phyloP scores from a whole-genome alignment of 2,113 vertebrate species.

The Hyperopisus bebe region DNA sequence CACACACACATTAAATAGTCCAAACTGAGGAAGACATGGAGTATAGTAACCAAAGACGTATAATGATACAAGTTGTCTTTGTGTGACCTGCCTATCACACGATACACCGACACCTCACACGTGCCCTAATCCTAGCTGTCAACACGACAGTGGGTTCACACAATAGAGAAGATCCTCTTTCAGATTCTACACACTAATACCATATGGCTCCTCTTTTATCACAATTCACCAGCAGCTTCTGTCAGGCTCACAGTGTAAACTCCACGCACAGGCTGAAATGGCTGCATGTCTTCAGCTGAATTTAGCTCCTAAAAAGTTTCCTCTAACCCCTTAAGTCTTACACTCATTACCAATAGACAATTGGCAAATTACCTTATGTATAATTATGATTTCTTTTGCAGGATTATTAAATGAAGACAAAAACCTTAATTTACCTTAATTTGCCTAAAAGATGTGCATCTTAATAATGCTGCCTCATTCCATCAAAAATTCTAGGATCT shows the following conservation, averaged over 20 bases:
- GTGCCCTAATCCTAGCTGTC: conserved; percentile 26
- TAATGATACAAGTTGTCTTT: conserved; percentile 53
- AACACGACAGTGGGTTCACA: conserved; percentile 21
- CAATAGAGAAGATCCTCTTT: neutral
- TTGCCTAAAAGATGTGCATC: neutral
- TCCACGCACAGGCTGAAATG: neutral
- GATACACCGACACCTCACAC: conserved; percentile 33
- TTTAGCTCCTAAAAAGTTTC: neutral
- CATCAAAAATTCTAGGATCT: neutral
- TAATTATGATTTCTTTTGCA: neutral
- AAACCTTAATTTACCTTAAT: neutral
- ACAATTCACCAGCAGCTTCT: neutral
- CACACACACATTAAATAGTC: neutral
- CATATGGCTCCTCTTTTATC: neutral
- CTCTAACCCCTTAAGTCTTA: neutral
- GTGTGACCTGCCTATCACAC: conserved; percentile 35
- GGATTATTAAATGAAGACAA: neutral
- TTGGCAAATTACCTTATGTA: neutral
- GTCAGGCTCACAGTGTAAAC: neutral
- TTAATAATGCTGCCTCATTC: neutral
- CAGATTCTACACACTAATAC: conserved; percentile 3
- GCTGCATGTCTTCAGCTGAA: neutral
- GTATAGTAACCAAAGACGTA: conserved; percentile 42
- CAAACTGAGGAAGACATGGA: neutral
- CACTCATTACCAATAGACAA: neutral